A percentile compares a stretch with the other conserved stretches of the same genome.
phyloP scores from a whole-genome alignment of 2,797 vertebrate species.

The Epinephelus coioides region DNA sequence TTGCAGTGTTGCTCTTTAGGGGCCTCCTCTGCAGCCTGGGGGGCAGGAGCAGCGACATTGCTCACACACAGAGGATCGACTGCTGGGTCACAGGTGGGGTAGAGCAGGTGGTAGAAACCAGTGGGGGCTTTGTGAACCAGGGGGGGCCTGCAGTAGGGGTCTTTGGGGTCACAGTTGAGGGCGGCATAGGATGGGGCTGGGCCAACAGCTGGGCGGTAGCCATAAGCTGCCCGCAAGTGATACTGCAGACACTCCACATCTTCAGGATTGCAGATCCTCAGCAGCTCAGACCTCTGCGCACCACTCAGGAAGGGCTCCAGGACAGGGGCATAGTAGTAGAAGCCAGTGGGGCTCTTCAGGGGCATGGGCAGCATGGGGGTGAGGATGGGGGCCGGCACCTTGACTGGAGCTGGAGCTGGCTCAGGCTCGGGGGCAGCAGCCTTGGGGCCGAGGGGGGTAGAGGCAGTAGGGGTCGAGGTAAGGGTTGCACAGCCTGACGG shows the following conservation, averaged over 20 bases:
- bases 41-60: constrained; percentile 61
- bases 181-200: constrained; percentile 81
- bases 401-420: constrained; percentile 69
- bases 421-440: constrained; percentile 43
- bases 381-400: constrained; percentile 77
- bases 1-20: constrained; percentile 84
- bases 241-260: constrained; percentile 89
- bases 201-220: constrained; percentile 79
- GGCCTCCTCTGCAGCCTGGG: constrained; percentile 57
- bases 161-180: constrained; percentile 84
- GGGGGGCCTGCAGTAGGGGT: constrained; percentile 82
- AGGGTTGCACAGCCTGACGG: constrained; percentile 83
- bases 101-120: constrained; percentile 80
- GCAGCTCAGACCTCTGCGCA: constrained; percentile 82
- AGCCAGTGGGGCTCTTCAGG: constrained; percentile 73
- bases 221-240: constrained; percentile 86
- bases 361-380: constrained; percentile 76
- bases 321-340: constrained; percentile 81
- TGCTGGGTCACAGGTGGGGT: constrained; percentile 83
- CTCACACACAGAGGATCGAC: constrained; percentile 83
- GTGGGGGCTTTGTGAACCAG: constrained; percentile 79
- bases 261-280: constrained; percentile 85
- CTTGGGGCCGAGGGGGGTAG: constrained; percentile 64
- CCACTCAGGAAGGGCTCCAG: constrained; percentile 82
- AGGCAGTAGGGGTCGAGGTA: constrained; percentile 87